Evolutionary conservation across 2,113 vertebrate species (phyloP).

Genomic region (Saiga tatarica): DNA sequence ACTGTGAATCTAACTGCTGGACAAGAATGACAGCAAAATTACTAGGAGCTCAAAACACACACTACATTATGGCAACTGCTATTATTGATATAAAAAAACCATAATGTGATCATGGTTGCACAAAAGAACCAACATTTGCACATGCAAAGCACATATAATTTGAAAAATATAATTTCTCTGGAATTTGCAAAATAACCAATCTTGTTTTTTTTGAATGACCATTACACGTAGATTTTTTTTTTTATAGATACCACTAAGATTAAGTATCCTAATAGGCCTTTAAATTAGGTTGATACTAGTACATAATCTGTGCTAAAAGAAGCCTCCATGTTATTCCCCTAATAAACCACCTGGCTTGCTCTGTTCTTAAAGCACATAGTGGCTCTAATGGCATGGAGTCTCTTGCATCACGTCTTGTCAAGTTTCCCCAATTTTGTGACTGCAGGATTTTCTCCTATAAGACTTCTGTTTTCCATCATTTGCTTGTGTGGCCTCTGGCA

Average conservation of each 20-base stretch:
- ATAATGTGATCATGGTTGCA: neutral
- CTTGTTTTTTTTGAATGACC: slow-evolving; percentile 12
- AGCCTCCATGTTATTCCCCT: neutral
- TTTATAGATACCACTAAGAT: neutral
- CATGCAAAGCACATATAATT: neutral
- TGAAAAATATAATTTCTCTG: slow-evolving; percentile 8
- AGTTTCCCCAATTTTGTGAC: neutral
- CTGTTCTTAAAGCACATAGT: neutral
- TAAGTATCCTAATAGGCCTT: neutral
- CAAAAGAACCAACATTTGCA: neutral
- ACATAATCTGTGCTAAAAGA: neutral
- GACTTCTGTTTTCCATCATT: neutral
- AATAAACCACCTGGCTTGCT: neutral
- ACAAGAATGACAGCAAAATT: neutral
- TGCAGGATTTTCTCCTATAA: neutral
- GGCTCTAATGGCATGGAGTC: neutral
- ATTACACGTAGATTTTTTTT: slow-evolving; percentile 6
- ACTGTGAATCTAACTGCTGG: neutral
- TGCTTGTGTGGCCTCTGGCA: slow-evolving; percentile 3
- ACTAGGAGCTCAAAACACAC: neutral
- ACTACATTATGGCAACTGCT: neutral
- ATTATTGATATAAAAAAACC: neutral
- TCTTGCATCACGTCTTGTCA: neutral
- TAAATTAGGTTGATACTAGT: neutral
- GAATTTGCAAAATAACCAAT: slow-evolving; percentile 21